Percentiles rank a stretch among this genome's conserved stretches.
Conservation (phyloP, 2,797 vertebrate species). For the Peromyscus eremicus region DNA sequence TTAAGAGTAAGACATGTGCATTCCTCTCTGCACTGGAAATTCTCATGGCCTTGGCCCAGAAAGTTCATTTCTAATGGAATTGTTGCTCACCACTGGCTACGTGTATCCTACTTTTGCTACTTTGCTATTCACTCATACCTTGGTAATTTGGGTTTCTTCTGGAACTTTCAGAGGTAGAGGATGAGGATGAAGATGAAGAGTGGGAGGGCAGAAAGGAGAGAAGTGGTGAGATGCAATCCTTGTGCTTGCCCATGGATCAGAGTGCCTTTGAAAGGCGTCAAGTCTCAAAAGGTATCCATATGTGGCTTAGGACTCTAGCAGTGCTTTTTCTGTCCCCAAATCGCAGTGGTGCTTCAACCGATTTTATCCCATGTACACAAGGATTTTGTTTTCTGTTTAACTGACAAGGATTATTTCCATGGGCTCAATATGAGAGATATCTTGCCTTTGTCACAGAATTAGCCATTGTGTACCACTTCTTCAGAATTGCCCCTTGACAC, state of each 20-base stretch:
- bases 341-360: not conserved
- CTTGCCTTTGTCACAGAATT: not conserved
- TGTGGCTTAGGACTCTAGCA: not conserved
- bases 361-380: not conserved
- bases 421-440: not conserved
- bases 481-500: not conserved
- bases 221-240: not conserved
- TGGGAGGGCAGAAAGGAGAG: not conserved
- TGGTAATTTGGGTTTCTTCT: not conserved
- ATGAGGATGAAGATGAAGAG: not conserved
- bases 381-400: not conserved
- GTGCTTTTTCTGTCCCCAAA: not conserved
- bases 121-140: not conserved
- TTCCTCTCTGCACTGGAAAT: conserved; percentile 11
- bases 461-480: not conserved
- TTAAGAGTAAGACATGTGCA: not conserved
- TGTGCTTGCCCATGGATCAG: not conserved
- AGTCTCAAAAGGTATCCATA: not conserved
- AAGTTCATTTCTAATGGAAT: conserved; percentile 19
- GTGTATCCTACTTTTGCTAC: not conserved
- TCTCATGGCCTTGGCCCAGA: not conserved
- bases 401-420: not conserved
- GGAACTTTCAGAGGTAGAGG: not conserved
- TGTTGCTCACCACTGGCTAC: not conserved
- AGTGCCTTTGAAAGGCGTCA: not conserved